Evolutionary conservation across 2,888 invertebrate species (phyloP).

Genomic region (Epirrhoe alternata): DNA sequence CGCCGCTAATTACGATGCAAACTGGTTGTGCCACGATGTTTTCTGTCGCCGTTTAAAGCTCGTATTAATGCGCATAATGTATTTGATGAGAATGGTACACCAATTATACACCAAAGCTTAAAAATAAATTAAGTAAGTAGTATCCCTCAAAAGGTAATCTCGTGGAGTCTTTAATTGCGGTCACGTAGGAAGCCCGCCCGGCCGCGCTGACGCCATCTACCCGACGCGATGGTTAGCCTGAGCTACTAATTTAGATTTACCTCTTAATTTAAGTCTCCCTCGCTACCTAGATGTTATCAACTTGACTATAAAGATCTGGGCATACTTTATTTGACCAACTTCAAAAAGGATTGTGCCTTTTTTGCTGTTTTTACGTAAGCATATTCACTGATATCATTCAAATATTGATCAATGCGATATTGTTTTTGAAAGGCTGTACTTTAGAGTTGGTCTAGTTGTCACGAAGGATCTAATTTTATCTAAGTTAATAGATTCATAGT

Average conservation of each 20-base stretch:
- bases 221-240: background rate
- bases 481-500: background rate
- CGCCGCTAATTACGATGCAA: too few species aligned
- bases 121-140: slow-evolving; percentile 37
- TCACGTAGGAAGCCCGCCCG: slow-evolving; percentile 33
- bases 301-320: background rate
- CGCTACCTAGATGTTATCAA: background rate
- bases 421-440: background rate
- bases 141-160: slow-evolving; percentile 32
- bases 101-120: slow-evolving; percentile 17
- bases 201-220: background rate
- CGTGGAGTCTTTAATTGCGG: slow-evolving; percentile 35
- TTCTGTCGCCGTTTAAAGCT: background rate
- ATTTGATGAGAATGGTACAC: background rate
- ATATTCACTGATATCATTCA: too few species aligned
- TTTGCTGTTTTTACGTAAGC: background rate
- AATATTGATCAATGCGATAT: background rate
- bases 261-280: background rate
- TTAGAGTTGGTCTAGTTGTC: background rate
- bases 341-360: too few species aligned
- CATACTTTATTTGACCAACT: too few species aligned
- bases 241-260: slow-evolving; percentile 8
- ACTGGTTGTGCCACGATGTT: too few species aligned
- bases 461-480: too few species aligned
- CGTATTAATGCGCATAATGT: background rate